Evolutionary conservation across 2,888 invertebrate species (phyloP).

Genomic region (Lasioglossum leucozonium): DNA sequence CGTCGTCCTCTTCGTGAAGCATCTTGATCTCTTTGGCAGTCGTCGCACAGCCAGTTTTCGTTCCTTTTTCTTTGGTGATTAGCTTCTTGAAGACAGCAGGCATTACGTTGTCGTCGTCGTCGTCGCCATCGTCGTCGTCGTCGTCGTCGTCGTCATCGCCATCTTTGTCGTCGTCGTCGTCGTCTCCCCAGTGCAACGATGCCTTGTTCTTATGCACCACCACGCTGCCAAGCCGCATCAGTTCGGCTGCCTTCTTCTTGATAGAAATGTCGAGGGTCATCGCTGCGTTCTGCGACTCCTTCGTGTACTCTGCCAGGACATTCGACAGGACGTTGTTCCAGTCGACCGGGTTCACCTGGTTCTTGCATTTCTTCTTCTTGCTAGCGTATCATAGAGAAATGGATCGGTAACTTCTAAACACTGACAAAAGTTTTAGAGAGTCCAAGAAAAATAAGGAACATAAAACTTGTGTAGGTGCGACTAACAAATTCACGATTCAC

Average conservation of each 20-base stretch:
- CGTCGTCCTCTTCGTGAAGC: constrained; percentile 70
- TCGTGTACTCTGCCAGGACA: constrained; percentile 66
- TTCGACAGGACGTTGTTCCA: constrained; percentile 80
- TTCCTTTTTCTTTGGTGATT: constrained; percentile 69
- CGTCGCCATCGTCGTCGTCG: constrained; percentile 59
- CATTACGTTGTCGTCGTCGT: constrained; percentile 51
- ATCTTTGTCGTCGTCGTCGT: constrained; percentile 34
- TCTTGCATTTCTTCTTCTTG: constrained; percentile 80
- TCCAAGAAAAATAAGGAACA: neutral
- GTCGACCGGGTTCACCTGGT: constrained; percentile 74
- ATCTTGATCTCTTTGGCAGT: constrained; percentile 71
- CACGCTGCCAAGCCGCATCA: constrained; percentile 74
- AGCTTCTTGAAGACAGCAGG: constrained; percentile 73
- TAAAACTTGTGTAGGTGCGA: too few species aligned
- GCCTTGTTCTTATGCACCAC: constrained; percentile 69
- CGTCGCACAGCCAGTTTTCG: constrained; percentile 74
- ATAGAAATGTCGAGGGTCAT: constrained; percentile 72
- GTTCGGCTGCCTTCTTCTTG: constrained; percentile 65
- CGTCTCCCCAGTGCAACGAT: constrained; percentile 74
- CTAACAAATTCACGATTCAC: neutral
- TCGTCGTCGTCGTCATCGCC: constrained; percentile 51
- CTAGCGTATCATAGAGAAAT: constrained; percentile 50
- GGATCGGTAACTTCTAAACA: neutral
- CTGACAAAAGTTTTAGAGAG: too few species aligned
- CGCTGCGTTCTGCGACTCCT: constrained; percentile 61